Conservation (phyloP, 2,888 invertebrate species). For the Napeogenes sylphis region DNA sequence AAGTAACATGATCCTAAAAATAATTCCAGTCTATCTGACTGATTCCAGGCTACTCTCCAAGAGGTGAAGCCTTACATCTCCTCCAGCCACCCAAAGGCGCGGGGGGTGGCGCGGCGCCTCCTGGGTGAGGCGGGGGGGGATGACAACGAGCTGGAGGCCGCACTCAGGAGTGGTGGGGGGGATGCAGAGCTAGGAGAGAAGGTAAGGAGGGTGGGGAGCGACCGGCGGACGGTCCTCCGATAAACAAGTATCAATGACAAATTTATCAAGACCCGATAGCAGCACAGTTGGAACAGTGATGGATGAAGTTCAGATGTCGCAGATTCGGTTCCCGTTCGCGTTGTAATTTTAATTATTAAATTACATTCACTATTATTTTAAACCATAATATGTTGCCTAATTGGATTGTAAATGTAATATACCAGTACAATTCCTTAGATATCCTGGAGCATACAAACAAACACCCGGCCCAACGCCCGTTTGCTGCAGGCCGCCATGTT, state of each 20-base stretch:
- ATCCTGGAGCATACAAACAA: slow-evolving; percentile 40
- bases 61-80: not conserved
- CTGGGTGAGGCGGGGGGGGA: slow-evolving; percentile 19
- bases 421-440: slow-evolving; percentile 34
- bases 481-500: slow-evolving; percentile 41
- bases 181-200: slow-evolving; percentile 24
- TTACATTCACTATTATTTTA: no score
- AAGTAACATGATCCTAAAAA: no score
- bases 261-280: no score
- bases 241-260: no score
- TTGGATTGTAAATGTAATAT: no score
- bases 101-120: not conserved
- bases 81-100: not conserved
- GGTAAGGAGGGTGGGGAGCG: no score
- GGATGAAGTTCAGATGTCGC: no score
- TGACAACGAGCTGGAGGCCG: slow-evolving; percentile 31
- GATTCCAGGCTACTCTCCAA: not conserved
- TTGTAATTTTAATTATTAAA: no score
- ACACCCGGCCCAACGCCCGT: slow-evolving; percentile 34
- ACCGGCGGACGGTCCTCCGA: no score
- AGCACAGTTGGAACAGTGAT: no score
- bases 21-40: not conserved
- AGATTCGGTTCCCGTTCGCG: no score
- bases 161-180: slow-evolving; percentile 28
- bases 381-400: no score